These are phyloP conservation scores for Baronia brevicornis DNA, from an alignment of 2,888 invertebrate species.

Conservation along the genomic window DNA sequence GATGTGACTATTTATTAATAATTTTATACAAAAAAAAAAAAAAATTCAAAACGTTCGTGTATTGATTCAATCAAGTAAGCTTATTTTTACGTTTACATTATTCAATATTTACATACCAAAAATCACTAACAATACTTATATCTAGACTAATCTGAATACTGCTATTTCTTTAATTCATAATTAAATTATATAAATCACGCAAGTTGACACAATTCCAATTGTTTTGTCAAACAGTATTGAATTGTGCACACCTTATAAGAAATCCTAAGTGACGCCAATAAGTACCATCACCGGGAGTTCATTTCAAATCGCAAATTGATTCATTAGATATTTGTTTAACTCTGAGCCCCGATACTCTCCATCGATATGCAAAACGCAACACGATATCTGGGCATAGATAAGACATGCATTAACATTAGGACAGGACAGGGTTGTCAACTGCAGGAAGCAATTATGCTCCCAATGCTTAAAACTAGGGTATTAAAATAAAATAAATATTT, in stretches of 20 bases:
- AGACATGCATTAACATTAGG: constrained; percentile 25
- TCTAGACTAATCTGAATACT: background rate
- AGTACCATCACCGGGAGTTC: constrained; percentile 24
- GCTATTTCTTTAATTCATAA: constrained; percentile 1
- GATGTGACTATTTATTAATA: no score
- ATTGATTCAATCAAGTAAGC: no score
- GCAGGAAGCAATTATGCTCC: no score
- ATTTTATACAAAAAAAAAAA: no score
- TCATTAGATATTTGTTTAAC: constrained; percentile 65
- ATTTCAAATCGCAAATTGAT: constrained; percentile 48
- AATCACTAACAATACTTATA: background rate
- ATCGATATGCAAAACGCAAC: constrained; percentile 54
- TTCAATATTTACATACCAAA: background rate
- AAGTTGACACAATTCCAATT: background rate
- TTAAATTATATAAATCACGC: constrained; percentile 1
- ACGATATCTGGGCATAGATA: constrained; percentile 44
- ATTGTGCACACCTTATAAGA: constrained; percentile 4
- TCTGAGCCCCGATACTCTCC: constrained; percentile 41
- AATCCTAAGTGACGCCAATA: constrained; percentile 13
- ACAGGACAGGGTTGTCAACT: constrained; percentile 1
- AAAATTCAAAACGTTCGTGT: no score
- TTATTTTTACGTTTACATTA: no score
- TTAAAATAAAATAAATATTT: background rate
- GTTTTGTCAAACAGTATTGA: constrained; percentile 1
- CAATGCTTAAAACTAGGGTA: background rate